phyloP scores from a whole-genome alignment of 2,888 invertebrate genomes.

The Erannis defoliaria region DNA sequence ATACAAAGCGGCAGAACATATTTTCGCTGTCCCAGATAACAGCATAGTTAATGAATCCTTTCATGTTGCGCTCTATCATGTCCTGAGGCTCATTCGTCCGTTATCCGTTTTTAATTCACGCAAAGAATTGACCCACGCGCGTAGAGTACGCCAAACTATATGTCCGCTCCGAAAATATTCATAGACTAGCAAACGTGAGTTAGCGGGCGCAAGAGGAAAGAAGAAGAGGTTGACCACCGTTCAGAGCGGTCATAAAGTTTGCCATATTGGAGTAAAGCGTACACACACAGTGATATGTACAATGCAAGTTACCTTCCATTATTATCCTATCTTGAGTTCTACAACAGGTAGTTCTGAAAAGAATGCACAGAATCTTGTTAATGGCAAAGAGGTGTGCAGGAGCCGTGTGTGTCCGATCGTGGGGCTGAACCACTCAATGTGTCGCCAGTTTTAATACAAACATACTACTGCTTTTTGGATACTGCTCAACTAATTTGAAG shows the following conservation, averaged over 20 bases:
- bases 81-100: background rate
- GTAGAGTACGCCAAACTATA: background rate
- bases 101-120: background rate
- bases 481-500: background rate
- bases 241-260: background rate
- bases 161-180: background rate
- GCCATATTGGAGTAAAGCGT: conserved; percentile 32
- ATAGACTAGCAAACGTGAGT: background rate
- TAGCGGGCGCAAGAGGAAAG: background rate
- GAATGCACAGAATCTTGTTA: conserved; percentile 80
- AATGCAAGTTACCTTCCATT: conserved; percentile 54
- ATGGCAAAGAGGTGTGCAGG: conserved; percentile 75
- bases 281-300: conserved; percentile 36
- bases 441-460: background rate
- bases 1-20: too few species aligned
- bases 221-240: background rate
- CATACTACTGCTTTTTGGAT: background rate
- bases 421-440: background rate
- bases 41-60: background rate
- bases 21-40: too few species aligned
- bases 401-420: conserved; percentile 30
- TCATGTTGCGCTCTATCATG: background rate
- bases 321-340: conserved; percentile 53
- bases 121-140: background rate
- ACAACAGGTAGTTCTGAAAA: conserved; percentile 83